Evolutionary conservation across 1,140 invertebrate genomes (phyloP), one percentile per base, ranked within the genome.

Genomic region (Copidosoma floridanum): DNA sequence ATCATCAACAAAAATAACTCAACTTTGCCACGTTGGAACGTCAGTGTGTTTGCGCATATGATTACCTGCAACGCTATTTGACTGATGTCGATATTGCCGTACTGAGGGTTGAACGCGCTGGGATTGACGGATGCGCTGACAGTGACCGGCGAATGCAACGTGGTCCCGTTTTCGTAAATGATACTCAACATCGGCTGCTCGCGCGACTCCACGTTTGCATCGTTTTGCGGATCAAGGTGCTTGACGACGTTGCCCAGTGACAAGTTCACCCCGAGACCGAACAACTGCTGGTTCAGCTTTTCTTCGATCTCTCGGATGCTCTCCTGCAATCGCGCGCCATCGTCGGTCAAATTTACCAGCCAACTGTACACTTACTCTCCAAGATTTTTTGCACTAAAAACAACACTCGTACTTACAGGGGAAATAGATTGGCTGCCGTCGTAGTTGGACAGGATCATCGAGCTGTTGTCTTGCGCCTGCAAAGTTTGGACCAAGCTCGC

Each of bases 241-340:
- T n/a, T n/a, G n/a, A n/a, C n/a, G n/a, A n/a, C n/a, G n/a, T n/a
- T n/a, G n/a, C n/a, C n/a, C n/a, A n/a, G n/a, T n/a, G n/a, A n/a
- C n/a, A n/a, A n/a, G n/a, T 74, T 76, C 65, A 77, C 55, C 8
- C 67, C 70, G 6, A 78, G 75, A 54, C 71, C 74, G 48, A 76
- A 77, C 12, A 81, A 58, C 51, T 80, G 79, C 47, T 77, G 76
- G 63, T 80, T 80, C 14, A 81, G 59, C 0, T 78, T 77, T 26
- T 80, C 77, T 55, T 81, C 78, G 18, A 81, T 75, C 40, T 80
- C 75, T 40, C 70, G 65, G 27, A 81, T 77, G 43, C 69, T 80
- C 57, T 79, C 79, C 76, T 80, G n/a, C 2, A 70, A 71, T 50
- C 1, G 29, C 4, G 8, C 2, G n/a, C n/a, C n/a, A n/a, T n/a